These are phyloP conservation scores for Rhysida immarginata DNA, from an alignment of 1,140 invertebrate species.

Conservation along the genomic window DNA sequence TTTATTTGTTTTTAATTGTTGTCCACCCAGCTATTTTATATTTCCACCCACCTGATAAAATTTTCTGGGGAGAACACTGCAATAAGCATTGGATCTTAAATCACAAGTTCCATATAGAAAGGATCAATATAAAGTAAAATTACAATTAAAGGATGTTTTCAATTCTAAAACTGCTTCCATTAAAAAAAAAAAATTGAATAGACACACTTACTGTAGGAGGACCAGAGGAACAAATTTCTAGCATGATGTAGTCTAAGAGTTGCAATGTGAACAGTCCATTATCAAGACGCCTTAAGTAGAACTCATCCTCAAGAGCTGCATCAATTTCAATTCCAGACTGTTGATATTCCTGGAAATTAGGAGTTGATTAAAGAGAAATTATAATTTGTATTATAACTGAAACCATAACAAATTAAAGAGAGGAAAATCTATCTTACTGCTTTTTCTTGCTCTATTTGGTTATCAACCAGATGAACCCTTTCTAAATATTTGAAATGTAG, in stretches of 20 bases:
- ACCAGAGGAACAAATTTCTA: slow-evolving; percentile 69
- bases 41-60: no score
- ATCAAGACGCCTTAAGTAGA: slow-evolving; percentile 75
- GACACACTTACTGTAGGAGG: slow-evolving; percentile 41
- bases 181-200: not conserved
- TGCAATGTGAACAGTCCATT: slow-evolving; percentile 91
- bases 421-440: slow-evolving; percentile 11
- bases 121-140: not conserved
- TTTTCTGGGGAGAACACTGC: no score
- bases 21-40: no score
- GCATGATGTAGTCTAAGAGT: slow-evolving; percentile 84
- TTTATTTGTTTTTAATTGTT: no score
- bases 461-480: slow-evolving; percentile 77
- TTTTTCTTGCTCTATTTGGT: slow-evolving; percentile 45
- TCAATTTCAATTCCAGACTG: slow-evolving; percentile 36
- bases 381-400: not conserved
- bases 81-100: no score
- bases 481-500: slow-evolving; percentile 95
- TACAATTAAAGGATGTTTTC: not conserved
- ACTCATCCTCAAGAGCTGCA: slow-evolving; percentile 54
- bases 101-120: no score
- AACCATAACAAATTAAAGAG: not conserved
- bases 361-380: no score
- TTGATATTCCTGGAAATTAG: slow-evolving; percentile 3
- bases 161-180: not conserved